Evolutionary conservation across 1,140 invertebrate species (phyloP), one percentile per base, ranked within the genome.

Genomic region (Helicoverpa zea): DNA sequence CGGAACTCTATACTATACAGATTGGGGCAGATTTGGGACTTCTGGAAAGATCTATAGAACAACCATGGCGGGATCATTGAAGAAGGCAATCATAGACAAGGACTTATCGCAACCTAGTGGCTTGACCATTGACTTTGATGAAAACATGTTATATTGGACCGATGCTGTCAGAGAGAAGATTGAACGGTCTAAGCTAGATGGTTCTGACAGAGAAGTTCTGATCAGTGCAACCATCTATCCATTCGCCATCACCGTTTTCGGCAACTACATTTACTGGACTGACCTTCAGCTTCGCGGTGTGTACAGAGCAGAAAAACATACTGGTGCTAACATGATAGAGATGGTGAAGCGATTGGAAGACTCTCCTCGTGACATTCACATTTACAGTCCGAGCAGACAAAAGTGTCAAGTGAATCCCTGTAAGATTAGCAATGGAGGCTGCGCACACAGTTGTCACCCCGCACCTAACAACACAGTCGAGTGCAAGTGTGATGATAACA

Each of bases 121-220:
- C 29, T 95, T 99, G 23, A 98, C 99, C 0, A 98, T 99, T 49
- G 99, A 99, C 95, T 99, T 98, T 89, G 98, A 99, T 30, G 98
- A 99, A 29, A 96, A 97, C 18, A 98, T 98, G 96, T 94, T 99
- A 0, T 99, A 99, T 89, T 99, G 99, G 99, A 99, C 99, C 0
- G 99, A 99, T 94, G 99, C 99, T 0, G 98, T 99, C 0, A 95
- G 98, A 49, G 99, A 99, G 91, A 99, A 99, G 92, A 99, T 99
- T 82, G 99, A 99, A 95, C 95, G 98, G 18, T 98, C 98, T 0
- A 97, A 98, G 91, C 92, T 99, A 5, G 97, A 99, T 91, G 99
- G 99, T 3, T 96, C 96, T 14, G 96, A 97, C 52, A 91, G 97
- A 7, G 96, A 98, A 94, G 95, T 98, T 3, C 92, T 99, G 0